Conservation (phyloP, 2,797 vertebrate genomes). For the Ibycter americanus region DNA sequence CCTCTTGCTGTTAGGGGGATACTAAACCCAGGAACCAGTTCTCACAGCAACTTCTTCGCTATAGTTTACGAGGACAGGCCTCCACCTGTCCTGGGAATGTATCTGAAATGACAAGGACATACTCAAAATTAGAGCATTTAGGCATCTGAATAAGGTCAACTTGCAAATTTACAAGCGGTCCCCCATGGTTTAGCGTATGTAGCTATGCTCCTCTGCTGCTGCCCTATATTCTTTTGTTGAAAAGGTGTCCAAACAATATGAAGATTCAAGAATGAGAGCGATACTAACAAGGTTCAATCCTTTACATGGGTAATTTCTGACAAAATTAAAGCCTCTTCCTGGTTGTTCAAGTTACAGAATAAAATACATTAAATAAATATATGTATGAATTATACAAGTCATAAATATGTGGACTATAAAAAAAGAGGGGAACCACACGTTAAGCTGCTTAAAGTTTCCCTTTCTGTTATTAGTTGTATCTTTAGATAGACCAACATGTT, state of each 20-base stretch:
- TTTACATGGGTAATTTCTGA: background rate
- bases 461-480: background rate
- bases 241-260: background rate
- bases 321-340: background rate
- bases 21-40: background rate
- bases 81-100: background rate
- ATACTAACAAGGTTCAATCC: background rate
- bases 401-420: background rate
- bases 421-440: background rate
- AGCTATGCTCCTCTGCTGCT: background rate
- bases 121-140: background rate
- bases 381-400: background rate
- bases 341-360: background rate
- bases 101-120: background rate
- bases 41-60: background rate
- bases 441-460: background rate
- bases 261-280: background rate
- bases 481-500: conserved; percentile 2
- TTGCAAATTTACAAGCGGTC: background rate
- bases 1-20: background rate
- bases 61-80: background rate
- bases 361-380: background rate
- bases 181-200: background rate
- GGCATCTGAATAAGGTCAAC: background rate
- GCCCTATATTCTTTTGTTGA: background rate